Percentiles rank a stretch among this genome's conserved stretches.
Evolutionary conservation across 2,797 vertebrate genomes (phyloP).

Genomic region (Centroberyx gerrardi): DNA sequence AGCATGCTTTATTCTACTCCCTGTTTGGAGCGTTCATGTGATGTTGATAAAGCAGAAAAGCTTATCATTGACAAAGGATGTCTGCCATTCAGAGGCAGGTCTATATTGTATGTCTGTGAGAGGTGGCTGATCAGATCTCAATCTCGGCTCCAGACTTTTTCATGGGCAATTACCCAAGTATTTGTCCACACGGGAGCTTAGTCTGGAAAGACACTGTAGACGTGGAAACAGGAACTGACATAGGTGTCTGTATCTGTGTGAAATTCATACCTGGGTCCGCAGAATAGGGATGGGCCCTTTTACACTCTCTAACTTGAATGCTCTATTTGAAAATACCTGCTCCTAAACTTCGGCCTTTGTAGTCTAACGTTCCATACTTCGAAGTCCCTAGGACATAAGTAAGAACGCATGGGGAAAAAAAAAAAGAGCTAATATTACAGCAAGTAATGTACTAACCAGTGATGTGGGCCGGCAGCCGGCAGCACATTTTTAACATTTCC

Average conservation of each 20-base stretch:
- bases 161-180: slow-evolving; percentile 57
- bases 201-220: slow-evolving; percentile 32
- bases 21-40: background rate
- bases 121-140: slow-evolving; percentile 4
- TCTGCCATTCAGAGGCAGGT: slow-evolving; percentile 1
- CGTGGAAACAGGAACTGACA: slow-evolving; percentile 8
- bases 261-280: slow-evolving; percentile 28
- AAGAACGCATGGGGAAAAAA: slow-evolving; percentile 53
- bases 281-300: slow-evolving; percentile 29
- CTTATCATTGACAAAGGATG: slow-evolving; percentile 3
- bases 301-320: slow-evolving; percentile 38
- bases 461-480: slow-evolving; percentile 59
- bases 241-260: slow-evolving; percentile 38
- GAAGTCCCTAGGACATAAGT: slow-evolving; percentile 46
- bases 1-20: background rate
- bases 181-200: slow-evolving; percentile 46
- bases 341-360: slow-evolving; percentile 44
- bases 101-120: slow-evolving; percentile 9
- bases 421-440: slow-evolving; percentile 60
- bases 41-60: slow-evolving; percentile 4
- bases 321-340: slow-evolving; percentile 15
- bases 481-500: slow-evolving; percentile 81
- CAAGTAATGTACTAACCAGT: slow-evolving; percentile 69
- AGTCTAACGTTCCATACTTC: slow-evolving; percentile 48
- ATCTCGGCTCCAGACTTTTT: slow-evolving; percentile 25